Conservation (phyloP, 2,888 invertebrate species). For the Julus scanicus region DNA sequence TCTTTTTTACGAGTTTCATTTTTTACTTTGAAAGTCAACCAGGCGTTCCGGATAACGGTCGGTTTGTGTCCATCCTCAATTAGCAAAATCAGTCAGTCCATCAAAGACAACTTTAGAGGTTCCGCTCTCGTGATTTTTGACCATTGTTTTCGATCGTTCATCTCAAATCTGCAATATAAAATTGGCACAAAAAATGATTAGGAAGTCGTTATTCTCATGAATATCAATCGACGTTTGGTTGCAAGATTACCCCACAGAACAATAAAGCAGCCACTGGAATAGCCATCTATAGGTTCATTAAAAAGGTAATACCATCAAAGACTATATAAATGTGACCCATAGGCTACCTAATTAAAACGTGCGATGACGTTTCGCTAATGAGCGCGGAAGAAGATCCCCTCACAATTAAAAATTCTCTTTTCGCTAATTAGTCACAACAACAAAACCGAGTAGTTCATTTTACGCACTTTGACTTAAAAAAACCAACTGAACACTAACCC, state of each 20-base stretch:
- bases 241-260: neutral
- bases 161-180: neutral
- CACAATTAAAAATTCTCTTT: neutral
- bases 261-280: neutral
- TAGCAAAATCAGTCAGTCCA: neutral
- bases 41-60: constrained; percentile 1
- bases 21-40: neutral
- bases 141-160: constrained; percentile 17
- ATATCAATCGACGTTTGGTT: neutral
- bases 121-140: neutral
- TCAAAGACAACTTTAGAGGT: neutral
- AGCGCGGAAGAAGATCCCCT: neutral
- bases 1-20: neutral
- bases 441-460: neutral
- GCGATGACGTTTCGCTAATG: neutral
- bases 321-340: neutral
- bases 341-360: neutral
- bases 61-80: neutral
- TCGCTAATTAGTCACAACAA: neutral
- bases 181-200: neutral
- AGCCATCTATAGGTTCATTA: neutral
- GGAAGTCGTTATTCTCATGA: neutral
- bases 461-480: too few species aligned
- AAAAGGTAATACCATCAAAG: neutral
- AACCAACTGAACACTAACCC: too few species aligned